Conservation (phyloP, 2,113 vertebrate species). For the Argyrosomus japonicus region DNA sequence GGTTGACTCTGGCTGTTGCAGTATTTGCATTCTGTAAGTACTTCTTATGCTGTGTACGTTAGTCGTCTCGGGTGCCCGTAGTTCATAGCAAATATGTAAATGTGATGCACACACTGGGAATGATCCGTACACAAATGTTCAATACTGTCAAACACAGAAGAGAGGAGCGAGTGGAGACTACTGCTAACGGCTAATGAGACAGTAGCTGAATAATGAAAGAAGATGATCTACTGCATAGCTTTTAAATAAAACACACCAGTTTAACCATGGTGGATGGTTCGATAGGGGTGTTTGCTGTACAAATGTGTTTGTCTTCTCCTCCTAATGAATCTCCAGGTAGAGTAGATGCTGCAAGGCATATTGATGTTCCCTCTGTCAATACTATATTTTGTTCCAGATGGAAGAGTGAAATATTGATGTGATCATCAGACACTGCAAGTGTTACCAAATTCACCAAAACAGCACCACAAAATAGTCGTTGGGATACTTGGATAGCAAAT, state of each 20-base stretch:
- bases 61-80: background rate
- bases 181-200: slow-evolving; percentile 46
- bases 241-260: background rate
- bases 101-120: slow-evolving; percentile 37
- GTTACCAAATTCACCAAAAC: slow-evolving; percentile 21
- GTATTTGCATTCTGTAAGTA: slow-evolving; percentile 17
- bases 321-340: slow-evolving; percentile 44
- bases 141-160: slow-evolving; percentile 31
- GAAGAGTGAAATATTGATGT: slow-evolving; percentile 21
- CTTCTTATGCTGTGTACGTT: slow-evolving; percentile 12
- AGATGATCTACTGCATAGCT: too few relatives aligned
- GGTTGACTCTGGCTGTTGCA: background rate
- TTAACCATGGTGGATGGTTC: slow-evolving; percentile 27
- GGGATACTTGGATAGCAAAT: slow-evolving; percentile 16
- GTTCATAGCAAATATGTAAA: slow-evolving; percentile 38
- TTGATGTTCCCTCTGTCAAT: slow-evolving; percentile 19
- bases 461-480: background rate
- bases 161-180: slow-evolving; percentile 9
- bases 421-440: background rate
- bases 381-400: slow-evolving; percentile 23
- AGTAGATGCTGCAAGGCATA: slow-evolving; percentile 9
- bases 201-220: slow-evolving; percentile 7
- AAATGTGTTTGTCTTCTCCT: slow-evolving; percentile 36
- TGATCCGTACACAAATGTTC: slow-evolving; percentile 28
- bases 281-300: slow-evolving; percentile 6